Percentiles rank a stretch among this genome's conserved stretches.
phyloP scores from a whole-genome alignment of 2,888 invertebrate species.

The Erebia ligea region DNA sequence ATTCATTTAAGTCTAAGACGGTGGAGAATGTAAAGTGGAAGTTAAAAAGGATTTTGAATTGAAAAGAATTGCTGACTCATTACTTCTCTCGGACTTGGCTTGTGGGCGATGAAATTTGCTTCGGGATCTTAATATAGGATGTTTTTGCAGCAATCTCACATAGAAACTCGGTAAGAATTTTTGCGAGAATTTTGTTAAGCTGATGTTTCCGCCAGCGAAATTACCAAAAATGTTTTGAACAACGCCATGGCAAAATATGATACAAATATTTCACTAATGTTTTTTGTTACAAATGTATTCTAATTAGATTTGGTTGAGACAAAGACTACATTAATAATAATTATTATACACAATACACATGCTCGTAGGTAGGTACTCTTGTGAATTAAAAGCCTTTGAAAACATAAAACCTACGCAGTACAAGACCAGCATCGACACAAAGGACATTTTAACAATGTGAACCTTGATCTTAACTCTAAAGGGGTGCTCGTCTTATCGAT shows the following conservation, averaged over 20 bases:
- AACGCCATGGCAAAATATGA: not conserved
- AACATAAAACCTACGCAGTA: not conserved
- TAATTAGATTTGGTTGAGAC: too few species aligned
- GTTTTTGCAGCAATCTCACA: conserved; percentile 24
- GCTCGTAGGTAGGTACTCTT: not conserved
- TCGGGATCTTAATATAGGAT: conserved; percentile 43
- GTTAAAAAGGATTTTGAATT: conserved; percentile 55
- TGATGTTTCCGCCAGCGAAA: not conserved
- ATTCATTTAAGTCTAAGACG: conserved; percentile 67
- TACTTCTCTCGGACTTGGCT: conserved; percentile 50
- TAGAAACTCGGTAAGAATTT: conserved; percentile 8
- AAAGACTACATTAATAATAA: too few species aligned
- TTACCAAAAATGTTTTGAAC: not conserved
- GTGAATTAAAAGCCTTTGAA: not conserved
- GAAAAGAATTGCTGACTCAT: conserved; percentile 55
- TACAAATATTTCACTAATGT: not conserved
- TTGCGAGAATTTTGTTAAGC: conserved; percentile 5
- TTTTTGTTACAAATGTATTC: not conserved
- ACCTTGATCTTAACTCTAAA: not conserved
- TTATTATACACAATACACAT: too few species aligned
- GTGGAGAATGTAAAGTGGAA: conserved; percentile 55
- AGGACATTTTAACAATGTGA: conserved; percentile 3
- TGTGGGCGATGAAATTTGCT: conserved; percentile 43
- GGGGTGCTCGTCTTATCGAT: not conserved
- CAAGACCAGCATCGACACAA: not conserved